Evolutionary conservation across 2,797 vertebrate genomes (phyloP), one percentile per base, ranked within the genome.

Genomic region (Stomatorhinus walkeri): DNA sequence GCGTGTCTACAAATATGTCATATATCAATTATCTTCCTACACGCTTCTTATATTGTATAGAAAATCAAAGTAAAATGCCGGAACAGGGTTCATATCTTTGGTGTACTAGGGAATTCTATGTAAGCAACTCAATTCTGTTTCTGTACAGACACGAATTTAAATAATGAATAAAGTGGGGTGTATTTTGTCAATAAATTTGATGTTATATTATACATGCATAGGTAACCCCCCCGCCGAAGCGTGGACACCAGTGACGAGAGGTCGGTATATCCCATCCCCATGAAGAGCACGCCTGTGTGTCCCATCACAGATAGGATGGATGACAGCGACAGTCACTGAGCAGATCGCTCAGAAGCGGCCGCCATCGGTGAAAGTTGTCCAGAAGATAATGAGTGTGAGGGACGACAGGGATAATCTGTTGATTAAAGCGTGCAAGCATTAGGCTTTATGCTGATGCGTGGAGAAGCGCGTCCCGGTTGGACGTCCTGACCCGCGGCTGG

Each of bases 381-480:
- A 91, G 91, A 93, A 92, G 92, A 90, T 91, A 95, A 94, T 94
- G 93, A 95, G 94, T 94, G 91, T 91, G 91, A 93, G 93, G 94
- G 93, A 93, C 93, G 91, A 89, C 40, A 81, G 19, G 92, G 85
- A 88, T 98, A 98, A 99, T 97, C 98, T 96, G 96, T 97, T 98
- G 98, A 72, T 36, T 98, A 92, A 92, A 93, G 93, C 91, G 96
- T 95, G 94, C 90, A 91, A 95, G 96, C 96, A 96, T 97, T 98
- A 97, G 94, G 95, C 95, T 96, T 98, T 97, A 97, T 95, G 94
- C 91, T 95, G 94, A 96, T 95, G 95, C 95, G 94, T 95, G 96
- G 96, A 96, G 95, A 95, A 95, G 95, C 91, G 91, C 94, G 95
- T 93, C 94, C 51, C 93, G 93, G 93, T 92, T 90, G 92, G 91